Evolutionary conservation across 2,797 vertebrate species (phyloP), one percentile per base, ranked within the genome.

Genomic region (Typhlichthys subterraneus): DNA sequence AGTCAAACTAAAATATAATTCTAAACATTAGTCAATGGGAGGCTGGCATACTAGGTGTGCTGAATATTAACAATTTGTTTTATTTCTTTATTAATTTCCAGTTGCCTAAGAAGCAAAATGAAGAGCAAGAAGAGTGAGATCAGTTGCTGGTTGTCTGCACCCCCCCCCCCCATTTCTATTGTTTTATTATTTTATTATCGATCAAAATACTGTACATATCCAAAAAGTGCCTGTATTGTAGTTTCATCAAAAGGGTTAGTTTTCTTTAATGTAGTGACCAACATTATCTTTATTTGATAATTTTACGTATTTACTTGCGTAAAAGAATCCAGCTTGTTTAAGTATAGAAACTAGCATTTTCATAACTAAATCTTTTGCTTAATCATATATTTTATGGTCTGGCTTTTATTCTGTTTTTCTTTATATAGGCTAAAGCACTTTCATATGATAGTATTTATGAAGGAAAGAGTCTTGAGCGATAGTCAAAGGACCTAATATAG

Each of bases 71-170:
- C 13, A 5, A n/a, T 61, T 52, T 14, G 63, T 53, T 73, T 71
- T 63, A 5, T 15, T 17, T 19, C 57, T 53, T 19, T 19, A 19
- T 59, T 53, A 55, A 1, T 74, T 69, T 73, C 11, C 80, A 91
- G 88, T 68, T 85, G 54, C 85, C 90, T 57, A 93, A 93, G 88
- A 92, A 92, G 81, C 91, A 90, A 77, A 93, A 92, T 69, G 85
- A 90, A 67, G 91, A 93, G 53, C 86, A 92, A 45, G 89, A 92
- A 42, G 89, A 91, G 70, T 91, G 85, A 89, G 75, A 69, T 58
- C 58, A 52, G 42, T 53, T 53, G 38, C 52, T 15, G 19, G 11
- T 23, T 53, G 17, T 53, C 17, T 53, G 15, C 19, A 1, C 29
- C 59, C 64, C 80, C 65, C 60, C 61, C 5, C 51, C 73, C 65